A percentile compares a stretch with the other conserved stretches of the same genome.
These are phyloP conservation scores for Catalaphyllia jardinei DNA, from an alignment of 64 coral and sea anemone species.

Conservation along the genomic window DNA sequence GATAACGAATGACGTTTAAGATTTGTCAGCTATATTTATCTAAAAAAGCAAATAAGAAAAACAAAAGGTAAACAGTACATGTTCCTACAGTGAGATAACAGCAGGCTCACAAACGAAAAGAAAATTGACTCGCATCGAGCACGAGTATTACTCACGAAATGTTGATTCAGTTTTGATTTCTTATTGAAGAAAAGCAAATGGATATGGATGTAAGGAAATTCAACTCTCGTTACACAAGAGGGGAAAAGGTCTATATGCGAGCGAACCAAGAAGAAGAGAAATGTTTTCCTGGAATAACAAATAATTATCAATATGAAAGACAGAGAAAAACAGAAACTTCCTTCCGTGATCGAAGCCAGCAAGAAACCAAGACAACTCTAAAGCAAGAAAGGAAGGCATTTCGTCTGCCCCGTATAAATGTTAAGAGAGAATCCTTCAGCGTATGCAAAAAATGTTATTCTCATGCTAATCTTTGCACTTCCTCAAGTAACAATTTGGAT, in stretches of 20 bases:
- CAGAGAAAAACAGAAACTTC: not conserved
- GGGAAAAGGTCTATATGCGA: not conserved
- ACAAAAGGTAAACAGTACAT: constrained; percentile 16
- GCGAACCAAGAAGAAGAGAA: not conserved
- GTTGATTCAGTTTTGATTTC: not conserved
- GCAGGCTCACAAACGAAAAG: not conserved
- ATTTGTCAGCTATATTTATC: constrained; percentile 16
- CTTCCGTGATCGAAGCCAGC: not conserved
- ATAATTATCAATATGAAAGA: not conserved
- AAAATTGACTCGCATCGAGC: not conserved
- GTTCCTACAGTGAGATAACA: not conserved
- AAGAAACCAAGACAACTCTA: not conserved
- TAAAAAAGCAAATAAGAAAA: constrained; percentile 5
- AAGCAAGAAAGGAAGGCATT: not conserved
- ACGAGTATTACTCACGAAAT: not conserved
- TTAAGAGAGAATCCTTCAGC: constrained; percentile 8
- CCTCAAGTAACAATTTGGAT: not conserved
- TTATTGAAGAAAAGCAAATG: not conserved
- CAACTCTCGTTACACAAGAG: not conserved
- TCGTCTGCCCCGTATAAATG: constrained; percentile 16
- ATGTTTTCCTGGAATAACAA: constrained; percentile 6
- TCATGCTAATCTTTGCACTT: not conserved
- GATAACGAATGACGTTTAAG: constrained; percentile 14
- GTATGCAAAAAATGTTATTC: constrained; percentile 9
- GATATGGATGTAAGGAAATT: constrained; percentile 21